Percentiles rank a stretch among this genome's conserved stretches.
Conservation (phyloP, 2,797 vertebrate genomes). For the Smutsia gigantea region DNA sequence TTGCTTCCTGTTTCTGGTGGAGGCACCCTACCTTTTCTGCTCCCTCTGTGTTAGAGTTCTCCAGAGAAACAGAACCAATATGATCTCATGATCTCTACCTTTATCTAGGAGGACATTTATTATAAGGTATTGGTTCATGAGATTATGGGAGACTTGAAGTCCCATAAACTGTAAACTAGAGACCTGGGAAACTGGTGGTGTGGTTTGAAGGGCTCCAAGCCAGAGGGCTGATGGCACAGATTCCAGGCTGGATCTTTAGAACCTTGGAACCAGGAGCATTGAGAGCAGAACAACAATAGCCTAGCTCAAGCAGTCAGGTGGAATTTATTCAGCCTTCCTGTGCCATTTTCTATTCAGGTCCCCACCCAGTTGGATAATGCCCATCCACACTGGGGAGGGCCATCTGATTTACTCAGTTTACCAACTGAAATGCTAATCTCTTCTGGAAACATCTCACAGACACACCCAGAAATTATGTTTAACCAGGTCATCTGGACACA, state of each 20-base stretch:
- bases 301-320: background rate
- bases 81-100: background rate
- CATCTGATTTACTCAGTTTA: background rate
- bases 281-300: too few relatives aligned
- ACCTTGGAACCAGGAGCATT: background rate
- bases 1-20: background rate
- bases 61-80: background rate
- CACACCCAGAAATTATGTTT: background rate
- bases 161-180: background rate
- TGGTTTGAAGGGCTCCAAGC: background rate
- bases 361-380: background rate
- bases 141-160: background rate
- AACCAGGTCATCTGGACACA: background rate
- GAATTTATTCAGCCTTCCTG: background rate
- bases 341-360: background rate
- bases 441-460: background rate
- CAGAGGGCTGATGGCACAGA: rapidly evolving
- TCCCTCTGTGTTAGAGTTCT: background rate
- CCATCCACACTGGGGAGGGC: too few relatives aligned
- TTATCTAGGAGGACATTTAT: background rate
- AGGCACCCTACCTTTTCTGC: background rate
- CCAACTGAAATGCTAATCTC: background rate
- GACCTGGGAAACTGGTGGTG: background rate
- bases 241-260: too few relatives aligned
- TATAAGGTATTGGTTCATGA: background rate